Evolutionary conservation across 2,888 invertebrate genomes (phyloP).

Genomic region (Deilephila porcellus): DNA sequence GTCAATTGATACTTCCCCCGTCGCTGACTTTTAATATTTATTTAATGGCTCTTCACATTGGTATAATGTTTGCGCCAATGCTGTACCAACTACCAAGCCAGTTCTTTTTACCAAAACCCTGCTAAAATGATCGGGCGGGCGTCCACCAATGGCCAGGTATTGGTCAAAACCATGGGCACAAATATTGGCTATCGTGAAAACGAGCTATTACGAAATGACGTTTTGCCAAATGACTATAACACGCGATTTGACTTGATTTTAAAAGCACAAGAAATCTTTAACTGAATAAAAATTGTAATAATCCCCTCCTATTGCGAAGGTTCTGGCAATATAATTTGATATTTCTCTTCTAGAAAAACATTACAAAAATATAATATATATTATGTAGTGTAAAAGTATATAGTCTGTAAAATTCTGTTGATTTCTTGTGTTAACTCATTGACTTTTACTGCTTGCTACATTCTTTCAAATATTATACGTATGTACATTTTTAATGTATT

Average conservation of each 20-base stretch:
- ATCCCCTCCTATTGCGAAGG: too few relatives aligned
- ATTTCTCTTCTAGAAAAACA: too few relatives aligned
- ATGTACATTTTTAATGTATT: constrained; percentile 10
- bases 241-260: background rate
- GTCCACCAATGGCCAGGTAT: too few relatives aligned
- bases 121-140: too few relatives aligned
- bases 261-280: background rate
- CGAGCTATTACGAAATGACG: background rate
- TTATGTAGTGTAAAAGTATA: background rate
- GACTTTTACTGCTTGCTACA: background rate
- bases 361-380: background rate
- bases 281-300: too few relatives aligned
- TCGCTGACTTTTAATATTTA: constrained; percentile 31
- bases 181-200: too few relatives aligned
- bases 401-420: background rate
- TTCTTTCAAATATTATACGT: background rate
- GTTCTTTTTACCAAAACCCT: too few relatives aligned
- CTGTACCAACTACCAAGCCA: too few relatives aligned
- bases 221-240: background rate
- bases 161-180: too few relatives aligned
- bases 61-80: too few relatives aligned
- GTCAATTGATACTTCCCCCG: constrained; percentile 77
- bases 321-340: too few relatives aligned
- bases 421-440: background rate
- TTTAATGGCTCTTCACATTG: too few relatives aligned